A percentile compares a stretch with the other conserved stretches of the same genome.
These are phyloP conservation scores for Dasypolia templi DNA, from an alignment of 2,888 invertebrate genomes.

Conservation along the genomic window DNA sequence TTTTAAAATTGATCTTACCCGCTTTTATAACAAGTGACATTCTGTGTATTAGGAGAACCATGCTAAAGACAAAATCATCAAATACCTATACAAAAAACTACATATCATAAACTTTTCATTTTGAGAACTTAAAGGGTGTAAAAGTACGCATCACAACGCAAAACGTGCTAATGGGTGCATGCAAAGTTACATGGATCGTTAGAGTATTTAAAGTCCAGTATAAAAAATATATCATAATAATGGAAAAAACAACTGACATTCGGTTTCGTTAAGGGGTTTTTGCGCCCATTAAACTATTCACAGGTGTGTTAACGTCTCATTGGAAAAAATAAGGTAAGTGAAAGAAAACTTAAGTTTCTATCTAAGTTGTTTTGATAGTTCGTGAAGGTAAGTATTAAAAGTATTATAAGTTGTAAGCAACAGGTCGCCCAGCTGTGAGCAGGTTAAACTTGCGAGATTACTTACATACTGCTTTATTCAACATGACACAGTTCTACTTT, in stretches of 20 bases:
- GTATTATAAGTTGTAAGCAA: conserved; percentile 41
- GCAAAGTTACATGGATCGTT: too few relatives aligned
- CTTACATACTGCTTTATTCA: neutral
- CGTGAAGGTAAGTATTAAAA: conserved; percentile 28
- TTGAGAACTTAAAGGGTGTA: too few relatives aligned
- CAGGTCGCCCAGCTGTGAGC: conserved; percentile 33
- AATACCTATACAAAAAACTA: too few relatives aligned
- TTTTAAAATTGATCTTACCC: neutral
- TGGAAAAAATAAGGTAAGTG: conserved; percentile 30
- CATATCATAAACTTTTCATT: too few relatives aligned
- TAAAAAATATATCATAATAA: too few relatives aligned
- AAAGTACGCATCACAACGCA: too few relatives aligned
- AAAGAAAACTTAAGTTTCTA: conserved; percentile 20
- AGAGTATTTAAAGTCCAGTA: too few relatives aligned
- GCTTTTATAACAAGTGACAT: neutral
- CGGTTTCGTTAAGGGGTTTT: too few relatives aligned
- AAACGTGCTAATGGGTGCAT: too few relatives aligned
- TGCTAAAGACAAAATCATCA: neutral
- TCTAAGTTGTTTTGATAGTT: conserved; percentile 46
- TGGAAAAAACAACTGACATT: too few relatives aligned
- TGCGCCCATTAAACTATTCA: too few relatives aligned
- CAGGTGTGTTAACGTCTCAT: neutral
- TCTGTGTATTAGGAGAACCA: neutral
- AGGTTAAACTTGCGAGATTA: conserved; percentile 18
- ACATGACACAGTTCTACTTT: neutral